Evolutionary conservation across 2,888 invertebrate species (phyloP).

Genomic region (Dysmachus trigonus): DNA sequence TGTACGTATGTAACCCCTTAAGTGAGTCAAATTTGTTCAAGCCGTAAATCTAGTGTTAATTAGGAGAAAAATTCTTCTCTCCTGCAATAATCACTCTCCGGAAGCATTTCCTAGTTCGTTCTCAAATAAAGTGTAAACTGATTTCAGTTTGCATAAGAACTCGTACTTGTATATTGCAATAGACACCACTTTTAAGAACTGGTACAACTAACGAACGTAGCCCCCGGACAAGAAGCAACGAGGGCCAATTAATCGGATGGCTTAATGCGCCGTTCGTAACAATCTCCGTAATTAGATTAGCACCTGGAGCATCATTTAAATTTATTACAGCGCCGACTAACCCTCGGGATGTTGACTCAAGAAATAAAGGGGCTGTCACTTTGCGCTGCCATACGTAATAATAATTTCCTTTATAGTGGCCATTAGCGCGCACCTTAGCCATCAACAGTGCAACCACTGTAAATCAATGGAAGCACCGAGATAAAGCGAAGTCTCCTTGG

Average conservation of each 20-base stretch:
- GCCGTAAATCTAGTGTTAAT: no score
- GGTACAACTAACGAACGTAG: not conserved
- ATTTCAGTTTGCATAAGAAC: not conserved
- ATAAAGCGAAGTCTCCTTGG: not conserved
- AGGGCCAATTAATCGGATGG: not conserved
- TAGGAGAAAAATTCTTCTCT: not conserved
- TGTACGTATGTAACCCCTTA: no score
- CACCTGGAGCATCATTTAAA: constrained; percentile 16
- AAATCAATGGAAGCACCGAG: not conserved
- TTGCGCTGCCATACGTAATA: not conserved
- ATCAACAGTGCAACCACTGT: not conserved
- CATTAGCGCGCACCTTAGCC: not conserved
- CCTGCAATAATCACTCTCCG: not conserved
- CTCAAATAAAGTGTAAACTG: not conserved
- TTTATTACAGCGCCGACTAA: not conserved
- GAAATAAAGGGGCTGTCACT: not conserved
- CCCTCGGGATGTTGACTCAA: not conserved
- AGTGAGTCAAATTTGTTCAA: no score
- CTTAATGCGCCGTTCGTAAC: not conserved
- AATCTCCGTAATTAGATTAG: constrained; percentile 12
- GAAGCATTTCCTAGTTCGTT: not conserved
- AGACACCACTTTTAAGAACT: not conserved
- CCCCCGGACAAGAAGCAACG: not conserved
- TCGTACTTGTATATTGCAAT: not conserved
- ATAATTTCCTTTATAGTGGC: not conserved